Evolutionary conservation across 2,113 vertebrate species (phyloP), one percentile per base, ranked within the genome.

Genomic region (Periophthalmus modestus): DNA sequence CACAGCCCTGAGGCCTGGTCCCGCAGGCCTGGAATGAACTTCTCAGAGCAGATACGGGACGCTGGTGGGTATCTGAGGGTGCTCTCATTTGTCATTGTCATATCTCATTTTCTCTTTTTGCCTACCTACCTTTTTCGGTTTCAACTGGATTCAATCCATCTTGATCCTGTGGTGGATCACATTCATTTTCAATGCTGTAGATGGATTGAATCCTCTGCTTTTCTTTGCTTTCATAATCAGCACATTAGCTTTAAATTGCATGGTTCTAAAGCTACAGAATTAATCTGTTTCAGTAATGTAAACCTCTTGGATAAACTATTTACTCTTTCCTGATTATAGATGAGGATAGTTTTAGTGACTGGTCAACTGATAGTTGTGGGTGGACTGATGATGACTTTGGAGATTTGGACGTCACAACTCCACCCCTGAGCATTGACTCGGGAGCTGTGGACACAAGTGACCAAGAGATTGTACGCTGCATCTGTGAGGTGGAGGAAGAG

Each of bases 401-500:
- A 76, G 96, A 98, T 52, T 76, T 97, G 4, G 96, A 96, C 43
- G 87, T 96, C 43, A 94, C 94, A 48, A 95, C 94, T 0, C 96
- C 97, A 19, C 95, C 95, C 33, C 92, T 97, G 0, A 96, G 95
- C 12, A 94, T 96, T 21, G 94, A 95, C 85, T 82, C 93, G 33
- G 73, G 95, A 79, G 69, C 93, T 73, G 80, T 86, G 13, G 72
- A 94, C 84, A 84, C 95, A 76, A 84, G 87, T 15, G 95, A 95
- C 76, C 95, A 93, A 82, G 97, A 98, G 86, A 94, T 97, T 1
- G 96, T 99, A 67, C 95, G 97, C 1, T 99, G 97, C 68, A 93
- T 98, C 88, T 99, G 97, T 88, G 96, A 97, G 89, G 94, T 96
- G 57, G 96, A 97, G 80, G 97, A 98, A 73, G 97, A 99, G 91